These are phyloP conservation scores for Apocheima hispidaria DNA, from an alignment of 2,888 invertebrate genomes.

Conservation along the genomic window DNA sequence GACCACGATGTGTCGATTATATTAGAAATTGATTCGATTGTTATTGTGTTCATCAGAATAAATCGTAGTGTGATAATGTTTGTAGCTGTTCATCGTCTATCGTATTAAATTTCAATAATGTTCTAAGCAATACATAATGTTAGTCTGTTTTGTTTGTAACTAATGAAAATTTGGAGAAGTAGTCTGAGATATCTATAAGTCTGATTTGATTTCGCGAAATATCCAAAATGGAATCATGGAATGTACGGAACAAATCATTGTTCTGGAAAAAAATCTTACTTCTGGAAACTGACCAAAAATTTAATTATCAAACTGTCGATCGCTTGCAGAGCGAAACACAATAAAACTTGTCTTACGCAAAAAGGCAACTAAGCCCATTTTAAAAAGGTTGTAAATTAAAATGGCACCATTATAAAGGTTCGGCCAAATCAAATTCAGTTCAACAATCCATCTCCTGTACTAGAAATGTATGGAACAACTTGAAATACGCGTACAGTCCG, in stretches of 20 bases:
- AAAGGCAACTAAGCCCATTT: too few relatives aligned
- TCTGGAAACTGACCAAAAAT: background rate
- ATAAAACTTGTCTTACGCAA: too few relatives aligned
- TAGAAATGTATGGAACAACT: too few relatives aligned
- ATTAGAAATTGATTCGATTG: background rate
- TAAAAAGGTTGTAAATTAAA: too few relatives aligned
- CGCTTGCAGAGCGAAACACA: too few relatives aligned
- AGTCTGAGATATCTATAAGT: background rate
- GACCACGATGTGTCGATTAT: background rate
- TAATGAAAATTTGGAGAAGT: background rate
- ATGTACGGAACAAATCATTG: background rate
- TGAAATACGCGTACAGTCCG: too few relatives aligned
- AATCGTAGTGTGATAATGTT: conserved; percentile 9
- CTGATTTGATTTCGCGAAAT: background rate
- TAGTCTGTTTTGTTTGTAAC: background rate
- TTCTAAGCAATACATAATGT: conserved; percentile 1
- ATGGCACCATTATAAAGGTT: too few relatives aligned
- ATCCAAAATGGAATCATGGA: background rate
- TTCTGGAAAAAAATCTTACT: background rate
- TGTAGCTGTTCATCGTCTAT: background rate
- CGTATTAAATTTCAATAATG: background rate
- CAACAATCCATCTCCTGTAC: too few relatives aligned
- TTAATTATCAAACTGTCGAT: background rate
- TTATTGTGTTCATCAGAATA: conserved; percentile 18
- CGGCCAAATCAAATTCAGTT: too few relatives aligned